Conservation (phyloP, 2,888 invertebrate species). For the Agrenia bidenticulata region DNA sequence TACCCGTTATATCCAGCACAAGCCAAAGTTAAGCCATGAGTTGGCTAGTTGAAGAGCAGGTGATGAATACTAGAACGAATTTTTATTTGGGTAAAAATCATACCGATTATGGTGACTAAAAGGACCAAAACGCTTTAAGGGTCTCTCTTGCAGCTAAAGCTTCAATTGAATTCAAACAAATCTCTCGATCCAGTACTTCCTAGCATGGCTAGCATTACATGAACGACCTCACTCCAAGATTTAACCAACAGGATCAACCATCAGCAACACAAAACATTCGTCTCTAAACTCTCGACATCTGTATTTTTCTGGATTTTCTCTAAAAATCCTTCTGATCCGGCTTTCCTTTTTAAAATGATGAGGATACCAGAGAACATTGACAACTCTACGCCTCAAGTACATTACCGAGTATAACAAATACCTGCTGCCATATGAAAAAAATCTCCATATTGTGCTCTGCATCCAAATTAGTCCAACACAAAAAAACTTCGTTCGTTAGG, state of each 20-base stretch:
- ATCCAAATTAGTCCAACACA: too few relatives aligned
- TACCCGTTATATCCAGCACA: conserved; percentile 1
- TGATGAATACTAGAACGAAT: conserved; percentile 53
- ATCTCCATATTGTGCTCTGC: background rate
- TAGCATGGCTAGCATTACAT: background rate
- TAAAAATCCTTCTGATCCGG: conserved; percentile 20
- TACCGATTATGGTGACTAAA: conserved; percentile 48
- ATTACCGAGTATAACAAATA: background rate
- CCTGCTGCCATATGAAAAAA: conserved; percentile 7
- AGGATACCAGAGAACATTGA: background rate
- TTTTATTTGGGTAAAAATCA: conserved; percentile 53
- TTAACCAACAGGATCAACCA: background rate
- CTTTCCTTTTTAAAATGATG: conserved; percentile 7
- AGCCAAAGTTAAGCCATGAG: conserved; percentile 7
- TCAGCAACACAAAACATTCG: background rate
- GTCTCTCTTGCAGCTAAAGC: background rate
- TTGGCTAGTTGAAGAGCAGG: conserved; percentile 42
- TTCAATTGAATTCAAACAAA: background rate
- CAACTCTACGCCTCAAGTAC: too few relatives aligned
- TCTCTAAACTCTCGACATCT: conserved; percentile 33
- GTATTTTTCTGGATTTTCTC: conserved; percentile 33
- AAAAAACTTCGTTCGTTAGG: too few relatives aligned
- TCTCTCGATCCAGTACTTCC: background rate
- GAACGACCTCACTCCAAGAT: background rate
- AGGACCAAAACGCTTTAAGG: conserved; percentile 31